phyloP scores from a whole-genome alignment of 2,888 invertebrate genomes.

The Amphipyra berbera region DNA sequence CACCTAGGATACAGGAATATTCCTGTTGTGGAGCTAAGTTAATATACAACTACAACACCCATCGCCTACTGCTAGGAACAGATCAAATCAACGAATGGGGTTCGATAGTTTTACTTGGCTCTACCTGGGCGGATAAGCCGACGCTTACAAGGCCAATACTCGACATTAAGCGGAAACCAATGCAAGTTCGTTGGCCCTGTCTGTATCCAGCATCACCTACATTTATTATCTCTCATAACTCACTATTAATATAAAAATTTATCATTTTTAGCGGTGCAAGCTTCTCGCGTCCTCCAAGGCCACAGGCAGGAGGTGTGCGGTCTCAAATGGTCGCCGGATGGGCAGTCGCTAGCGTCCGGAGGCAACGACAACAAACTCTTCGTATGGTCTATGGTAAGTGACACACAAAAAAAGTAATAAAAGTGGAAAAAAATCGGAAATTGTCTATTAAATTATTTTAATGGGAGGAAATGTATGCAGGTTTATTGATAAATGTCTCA shows the following conservation, averaged over 20 bases:
- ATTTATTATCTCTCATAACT: slow-evolving; percentile 16
- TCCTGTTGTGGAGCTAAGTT: too few relatives aligned
- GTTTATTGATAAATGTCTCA: slow-evolving; percentile 10
- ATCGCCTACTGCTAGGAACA: too few relatives aligned
- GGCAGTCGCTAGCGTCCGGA: slow-evolving; percentile 98
- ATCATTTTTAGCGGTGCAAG: slow-evolving; percentile 89
- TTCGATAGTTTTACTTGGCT: too few relatives aligned
- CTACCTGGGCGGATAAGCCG: too few relatives aligned
- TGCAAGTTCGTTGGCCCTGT: too few relatives aligned
- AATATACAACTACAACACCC: too few relatives aligned
- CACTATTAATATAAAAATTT: slow-evolving; percentile 20
- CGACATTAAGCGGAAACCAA: too few relatives aligned
- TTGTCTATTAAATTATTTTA: slow-evolving; percentile 25
- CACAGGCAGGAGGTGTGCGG: slow-evolving; percentile 99
- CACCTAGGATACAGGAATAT: too few relatives aligned
- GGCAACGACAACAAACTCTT: slow-evolving; percentile 99
- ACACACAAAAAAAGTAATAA: slow-evolving; percentile 20
- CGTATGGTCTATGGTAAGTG: slow-evolving; percentile 94
- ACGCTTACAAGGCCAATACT: too few relatives aligned
- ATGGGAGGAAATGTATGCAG: slow-evolving; percentile 20
- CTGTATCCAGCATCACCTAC: too few relatives aligned
- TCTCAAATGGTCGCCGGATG: slow-evolving; percentile 99
- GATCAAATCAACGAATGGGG: too few relatives aligned
- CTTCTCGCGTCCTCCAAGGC: slow-evolving; percentile 95
- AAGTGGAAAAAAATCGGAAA: slow-evolving; percentile 12